phyloP scores from a whole-genome alignment of 1,140 invertebrate genomes.

The Heliconius melpomene region DNA sequence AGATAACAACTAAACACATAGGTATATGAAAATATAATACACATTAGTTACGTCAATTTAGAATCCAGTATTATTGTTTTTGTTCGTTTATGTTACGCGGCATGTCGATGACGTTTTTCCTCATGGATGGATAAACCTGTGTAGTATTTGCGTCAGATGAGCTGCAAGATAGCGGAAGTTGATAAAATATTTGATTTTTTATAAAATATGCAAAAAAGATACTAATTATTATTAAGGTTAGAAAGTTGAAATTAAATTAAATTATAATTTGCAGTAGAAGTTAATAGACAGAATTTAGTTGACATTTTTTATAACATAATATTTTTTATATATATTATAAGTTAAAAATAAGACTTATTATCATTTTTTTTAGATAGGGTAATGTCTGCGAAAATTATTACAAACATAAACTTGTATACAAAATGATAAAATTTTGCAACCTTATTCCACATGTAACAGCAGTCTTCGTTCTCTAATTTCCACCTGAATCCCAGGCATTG shows the following conservation, averaged over 20 bases:
- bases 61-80: neutral
- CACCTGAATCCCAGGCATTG: neutral
- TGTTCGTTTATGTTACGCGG: neutral
- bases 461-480: neutral
- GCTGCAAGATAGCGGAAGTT: neutral
- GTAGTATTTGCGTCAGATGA: neutral
- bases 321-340: too few relatives aligned
- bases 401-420: too few relatives aligned
- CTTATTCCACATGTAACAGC: neutral
- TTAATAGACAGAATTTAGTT: too few relatives aligned
- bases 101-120: neutral
- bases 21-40: neutral
- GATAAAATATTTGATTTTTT: neutral
- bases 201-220: too few relatives aligned
- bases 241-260: too few relatives aligned
- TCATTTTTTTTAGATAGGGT: too few relatives aligned
- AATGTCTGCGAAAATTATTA: too few relatives aligned
- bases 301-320: too few relatives aligned
- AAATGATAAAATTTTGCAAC: too few relatives aligned
- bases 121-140: conserved; percentile 8
- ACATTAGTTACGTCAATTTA: neutral
- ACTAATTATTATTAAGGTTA: too few relatives aligned
- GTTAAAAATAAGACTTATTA: too few relatives aligned
- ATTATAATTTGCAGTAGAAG: too few relatives aligned
- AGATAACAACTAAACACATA: neutral